Evolutionary conservation across 2,888 invertebrate genomes (phyloP).

Genomic region (Hypolimnas misippus): DNA sequence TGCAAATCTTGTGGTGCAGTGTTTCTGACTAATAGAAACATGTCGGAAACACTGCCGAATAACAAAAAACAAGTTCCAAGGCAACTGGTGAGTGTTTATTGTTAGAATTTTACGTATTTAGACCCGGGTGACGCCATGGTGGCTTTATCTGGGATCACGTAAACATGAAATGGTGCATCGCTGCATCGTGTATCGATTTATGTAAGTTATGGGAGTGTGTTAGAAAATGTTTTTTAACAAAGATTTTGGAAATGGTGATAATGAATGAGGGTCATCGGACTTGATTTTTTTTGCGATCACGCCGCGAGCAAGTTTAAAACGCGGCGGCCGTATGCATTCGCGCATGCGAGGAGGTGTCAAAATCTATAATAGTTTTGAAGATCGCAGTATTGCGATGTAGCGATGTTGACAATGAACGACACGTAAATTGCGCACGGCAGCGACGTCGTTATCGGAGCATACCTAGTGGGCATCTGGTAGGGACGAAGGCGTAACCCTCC

Average conservation of each 20-base stretch:
- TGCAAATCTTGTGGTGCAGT: constrained; percentile 80
- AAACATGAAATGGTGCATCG: constrained; percentile 85
- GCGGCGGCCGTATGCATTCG: constrained; percentile 82
- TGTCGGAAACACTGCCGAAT: constrained; percentile 85
- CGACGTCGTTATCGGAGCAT: constrained; percentile 63
- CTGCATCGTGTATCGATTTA: constrained; percentile 83
- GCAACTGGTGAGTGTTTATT: constrained; percentile 86
- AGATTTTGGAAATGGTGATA: constrained; percentile 55
- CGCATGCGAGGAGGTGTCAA: constrained; percentile 83
- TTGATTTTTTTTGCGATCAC: constrained; percentile 73
- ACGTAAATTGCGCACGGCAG: constrained; percentile 53
- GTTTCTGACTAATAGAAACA: constrained; percentile 82
- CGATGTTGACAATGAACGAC: constrained; percentile 55
- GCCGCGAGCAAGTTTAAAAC: constrained; percentile 79
- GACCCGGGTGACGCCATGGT: constrained; percentile 87
- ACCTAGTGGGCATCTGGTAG: constrained; percentile 65
- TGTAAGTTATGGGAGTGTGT: constrained; percentile 62
- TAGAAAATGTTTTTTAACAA: constrained; percentile 51
- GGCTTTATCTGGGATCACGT: constrained; percentile 86
- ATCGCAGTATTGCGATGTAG: constrained; percentile 67
- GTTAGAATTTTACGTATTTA: constrained; percentile 81
- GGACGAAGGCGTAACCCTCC: constrained; percentile 78
- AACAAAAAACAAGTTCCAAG: constrained; percentile 84
- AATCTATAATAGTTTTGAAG: constrained; percentile 80
- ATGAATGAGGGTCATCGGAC: constrained; percentile 71